phyloP scores from a whole-genome alignment of 2,113 vertebrate genomes.

The Struthio camelus region DNA sequence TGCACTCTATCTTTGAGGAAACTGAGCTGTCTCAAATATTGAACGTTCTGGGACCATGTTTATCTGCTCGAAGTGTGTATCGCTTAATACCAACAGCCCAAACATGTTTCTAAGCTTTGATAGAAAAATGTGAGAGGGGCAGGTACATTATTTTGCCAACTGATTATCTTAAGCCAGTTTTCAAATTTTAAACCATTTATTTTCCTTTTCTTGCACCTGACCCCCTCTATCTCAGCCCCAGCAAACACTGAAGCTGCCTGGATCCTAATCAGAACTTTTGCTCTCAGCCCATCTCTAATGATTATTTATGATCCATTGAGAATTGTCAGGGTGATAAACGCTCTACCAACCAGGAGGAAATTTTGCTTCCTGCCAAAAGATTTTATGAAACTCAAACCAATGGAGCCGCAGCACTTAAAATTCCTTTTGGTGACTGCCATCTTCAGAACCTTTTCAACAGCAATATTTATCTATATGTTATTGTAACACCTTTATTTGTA shows the following conservation, averaged over 20 bases:
- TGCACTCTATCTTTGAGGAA: background rate
- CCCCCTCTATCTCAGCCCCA: background rate
- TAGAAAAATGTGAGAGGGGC: background rate
- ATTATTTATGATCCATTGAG: background rate
- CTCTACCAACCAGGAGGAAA: background rate
- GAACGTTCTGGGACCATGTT: background rate
- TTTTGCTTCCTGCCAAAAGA: background rate
- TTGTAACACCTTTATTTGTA: background rate
- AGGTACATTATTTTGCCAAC: background rate
- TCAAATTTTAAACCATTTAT: background rate
- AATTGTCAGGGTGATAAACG: background rate
- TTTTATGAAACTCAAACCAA: background rate
- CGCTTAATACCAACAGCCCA: background rate
- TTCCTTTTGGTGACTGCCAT: background rate
- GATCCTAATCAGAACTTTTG: background rate
- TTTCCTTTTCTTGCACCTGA: background rate
- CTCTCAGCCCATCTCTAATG: background rate
- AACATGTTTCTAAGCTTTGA: background rate
- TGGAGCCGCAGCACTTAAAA: background rate
- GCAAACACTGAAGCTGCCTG: background rate
- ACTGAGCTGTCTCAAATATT: background rate
- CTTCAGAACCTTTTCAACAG: background rate
- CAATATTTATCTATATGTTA: slow-evolving; percentile 30
- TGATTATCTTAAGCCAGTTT: background rate
- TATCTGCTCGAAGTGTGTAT: background rate